Evolutionary conservation across 1,140 invertebrate genomes (phyloP), one percentile per base, ranked within the genome.

Genomic region (Drosophila sturtevanti): DNA sequence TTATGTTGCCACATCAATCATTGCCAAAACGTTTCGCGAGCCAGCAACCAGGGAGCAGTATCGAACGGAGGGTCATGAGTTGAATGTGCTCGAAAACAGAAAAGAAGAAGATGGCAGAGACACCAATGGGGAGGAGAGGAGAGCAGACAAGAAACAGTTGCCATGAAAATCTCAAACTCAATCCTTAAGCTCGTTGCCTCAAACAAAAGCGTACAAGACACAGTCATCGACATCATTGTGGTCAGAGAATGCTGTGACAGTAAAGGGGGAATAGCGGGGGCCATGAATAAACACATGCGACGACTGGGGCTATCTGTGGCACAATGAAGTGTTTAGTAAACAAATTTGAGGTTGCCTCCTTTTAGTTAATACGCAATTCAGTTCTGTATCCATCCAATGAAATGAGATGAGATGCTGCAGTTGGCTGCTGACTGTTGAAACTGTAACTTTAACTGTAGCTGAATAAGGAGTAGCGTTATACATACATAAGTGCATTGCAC

Each of bases 301-400:
- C 12, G 14, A 56, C 7, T 27, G 12, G 22, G 24, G 56, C 72
- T 89, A 76, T 79, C 84, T 76, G 84, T 89, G 82, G 84, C 85
- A 89, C 85, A 84, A 87, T 84, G 80, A 87, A 87, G 85, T 87
- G 84, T 87, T 87, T 87, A 80, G 84, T 87, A 87, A 87, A 87
- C 84, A 87, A 87, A 87, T 87, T 48, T 87, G 84, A 73, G 84
- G 84, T 68, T 87, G 79, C 67, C 84, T 87, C 69, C 84, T 87
- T 81, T 89, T 31, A 73, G 70, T 85, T 82, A 89, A 86, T 87
- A 82, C 80, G 71, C 79, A 87, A 86, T 67, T 72, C 71, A 81
- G 73, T 44, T 12, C 72, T 62, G 74, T 74, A 63, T 64, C 61
- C 59, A 31, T 31, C 27, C 5, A 31, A 6, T 66, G 37, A 18